Evolutionary conservation across 1,140 invertebrate genomes (phyloP).

Genomic region (Lepidurus arcticus): DNA sequence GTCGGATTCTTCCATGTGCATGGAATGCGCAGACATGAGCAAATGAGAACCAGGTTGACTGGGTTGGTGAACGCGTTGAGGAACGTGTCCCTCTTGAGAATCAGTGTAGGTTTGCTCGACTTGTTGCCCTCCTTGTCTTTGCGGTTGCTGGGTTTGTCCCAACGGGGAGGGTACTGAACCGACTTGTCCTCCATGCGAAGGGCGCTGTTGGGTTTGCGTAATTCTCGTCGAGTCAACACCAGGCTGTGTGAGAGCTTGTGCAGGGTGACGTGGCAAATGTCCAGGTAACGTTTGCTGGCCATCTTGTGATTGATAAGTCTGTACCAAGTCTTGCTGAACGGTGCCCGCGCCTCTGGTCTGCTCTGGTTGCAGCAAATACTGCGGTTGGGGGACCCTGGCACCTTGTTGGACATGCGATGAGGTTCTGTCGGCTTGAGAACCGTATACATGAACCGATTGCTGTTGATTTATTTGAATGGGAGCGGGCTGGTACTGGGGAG

Average conservation of each 20-base stretch:
- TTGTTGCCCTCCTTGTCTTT: not conserved
- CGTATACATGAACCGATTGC: not conserved
- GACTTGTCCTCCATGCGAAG: not conserved
- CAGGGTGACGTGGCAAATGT: not conserved
- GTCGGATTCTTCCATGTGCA: conserved; percentile 13
- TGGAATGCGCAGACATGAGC: not conserved
- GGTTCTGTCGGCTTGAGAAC: not conserved
- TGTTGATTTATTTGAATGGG: not conserved
- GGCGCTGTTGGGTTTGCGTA: not conserved
- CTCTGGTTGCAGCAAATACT: not conserved
- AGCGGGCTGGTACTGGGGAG: not conserved
- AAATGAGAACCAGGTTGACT: not conserved
- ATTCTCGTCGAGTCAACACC: not conserved
- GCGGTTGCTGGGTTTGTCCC: not conserved
- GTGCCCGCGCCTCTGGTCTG: not conserved
- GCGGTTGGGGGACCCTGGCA: too few relatives aligned
- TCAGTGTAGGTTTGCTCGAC: not conserved
- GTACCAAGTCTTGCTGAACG: not conserved
- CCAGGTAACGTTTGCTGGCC: not conserved
- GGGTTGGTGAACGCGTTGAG: not conserved
- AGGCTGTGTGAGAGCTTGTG: not conserved
- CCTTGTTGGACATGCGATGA: not conserved
- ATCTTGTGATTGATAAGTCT: not conserved
- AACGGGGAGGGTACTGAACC: not conserved
- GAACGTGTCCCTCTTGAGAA: not conserved